Percentiles rank a stretch among this genome's conserved stretches.
These are phyloP conservation scores for Standfussiana lucernea DNA, from an alignment of 2,888 invertebrate genomes.

Conservation along the genomic window DNA sequence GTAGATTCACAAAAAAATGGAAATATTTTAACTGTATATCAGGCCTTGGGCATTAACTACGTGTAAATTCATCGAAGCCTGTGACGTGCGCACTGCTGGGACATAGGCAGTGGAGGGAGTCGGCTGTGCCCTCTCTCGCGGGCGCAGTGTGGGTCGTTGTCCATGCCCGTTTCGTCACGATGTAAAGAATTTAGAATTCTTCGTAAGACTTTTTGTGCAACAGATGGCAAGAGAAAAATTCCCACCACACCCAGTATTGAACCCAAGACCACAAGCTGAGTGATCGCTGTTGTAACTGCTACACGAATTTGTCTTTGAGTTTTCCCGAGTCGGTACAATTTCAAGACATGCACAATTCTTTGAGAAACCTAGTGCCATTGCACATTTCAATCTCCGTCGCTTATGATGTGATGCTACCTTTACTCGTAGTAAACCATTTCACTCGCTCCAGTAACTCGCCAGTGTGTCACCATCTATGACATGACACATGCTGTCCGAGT, in stretches of 20 bases:
- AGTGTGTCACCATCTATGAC: slow-evolving; percentile 18
- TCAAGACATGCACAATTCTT: neutral
- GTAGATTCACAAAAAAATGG: neutral
- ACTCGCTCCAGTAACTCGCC: slow-evolving; percentile 20
- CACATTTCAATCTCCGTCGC: slow-evolving; percentile 1
- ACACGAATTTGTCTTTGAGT: neutral
- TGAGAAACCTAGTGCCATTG: neutral
- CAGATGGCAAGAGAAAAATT: neutral
- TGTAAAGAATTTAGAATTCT: neutral
- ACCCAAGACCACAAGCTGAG: neutral
- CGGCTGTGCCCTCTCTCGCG: neutral
- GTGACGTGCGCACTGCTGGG: neutral
- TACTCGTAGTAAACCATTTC: neutral
- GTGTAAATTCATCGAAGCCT: neutral
- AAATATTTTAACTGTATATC: neutral
- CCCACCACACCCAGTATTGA: neutral
- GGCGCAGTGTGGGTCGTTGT: neutral
- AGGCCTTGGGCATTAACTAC: neutral
- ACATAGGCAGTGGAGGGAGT: neutral
- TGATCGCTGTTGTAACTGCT: neutral
- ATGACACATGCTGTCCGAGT: slow-evolving; percentile 22
- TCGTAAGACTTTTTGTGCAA: neutral
- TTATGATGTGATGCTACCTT: slow-evolving; percentile 6
- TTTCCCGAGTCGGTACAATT: neutral
- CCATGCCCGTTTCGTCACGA: neutral